Evolutionary conservation across 2,113 vertebrate genomes (phyloP).

Genomic region (Rattus rattus): DNA sequence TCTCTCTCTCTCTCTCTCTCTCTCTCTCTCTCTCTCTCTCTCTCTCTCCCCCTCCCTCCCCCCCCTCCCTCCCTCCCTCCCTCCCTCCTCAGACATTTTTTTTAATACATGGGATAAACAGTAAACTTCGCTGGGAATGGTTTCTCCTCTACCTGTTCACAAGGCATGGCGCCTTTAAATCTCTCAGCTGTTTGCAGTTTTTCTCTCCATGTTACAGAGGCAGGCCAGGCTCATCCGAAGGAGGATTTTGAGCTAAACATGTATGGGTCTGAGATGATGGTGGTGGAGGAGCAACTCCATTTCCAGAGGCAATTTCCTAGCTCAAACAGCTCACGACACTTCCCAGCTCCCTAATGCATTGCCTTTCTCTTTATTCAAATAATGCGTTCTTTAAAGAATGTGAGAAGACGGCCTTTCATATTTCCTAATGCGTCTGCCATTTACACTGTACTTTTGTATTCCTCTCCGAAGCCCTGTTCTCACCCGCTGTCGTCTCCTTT

Average conservation of each 20-base stretch:
- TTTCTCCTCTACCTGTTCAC: not conserved
- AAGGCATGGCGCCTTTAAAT: not conserved
- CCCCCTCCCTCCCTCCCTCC: too few relatives aligned
- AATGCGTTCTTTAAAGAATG: not conserved
- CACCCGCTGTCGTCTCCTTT: not conserved
- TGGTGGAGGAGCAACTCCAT: not conserved
- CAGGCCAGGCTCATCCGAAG: not conserved
- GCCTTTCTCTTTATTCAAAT: not conserved
- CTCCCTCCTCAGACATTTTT: accelerated
- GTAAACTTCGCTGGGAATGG: not conserved
- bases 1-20: not conserved
- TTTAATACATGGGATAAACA: not conserved
- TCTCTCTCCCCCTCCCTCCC: not conserved
- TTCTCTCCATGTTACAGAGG: not conserved
- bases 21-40: too few relatives aligned
- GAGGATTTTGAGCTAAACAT: not conserved
- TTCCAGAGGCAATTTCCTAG: not conserved
- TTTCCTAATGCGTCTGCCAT: not conserved
- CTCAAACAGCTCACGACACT: not conserved
- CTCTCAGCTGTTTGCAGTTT: not conserved
- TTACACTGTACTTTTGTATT: too few relatives aligned
- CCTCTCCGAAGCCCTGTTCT: accelerated
- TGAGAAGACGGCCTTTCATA: not conserved
- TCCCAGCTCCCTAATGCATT: not conserved
- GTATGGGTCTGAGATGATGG: not conserved